Conservation (phyloP, 2,888 invertebrate species). For the Leptinotarsa juncta region DNA sequence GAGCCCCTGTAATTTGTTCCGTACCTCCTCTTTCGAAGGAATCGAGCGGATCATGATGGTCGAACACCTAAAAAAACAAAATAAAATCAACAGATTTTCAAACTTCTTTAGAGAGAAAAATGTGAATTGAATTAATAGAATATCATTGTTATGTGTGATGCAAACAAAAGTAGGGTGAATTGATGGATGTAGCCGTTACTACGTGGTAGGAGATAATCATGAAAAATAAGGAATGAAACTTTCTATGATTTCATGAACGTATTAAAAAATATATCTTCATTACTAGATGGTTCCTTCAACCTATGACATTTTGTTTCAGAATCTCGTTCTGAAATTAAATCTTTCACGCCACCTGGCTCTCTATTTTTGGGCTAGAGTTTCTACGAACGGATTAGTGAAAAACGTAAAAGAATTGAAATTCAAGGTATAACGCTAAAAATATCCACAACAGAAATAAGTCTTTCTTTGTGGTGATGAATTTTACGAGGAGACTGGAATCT, state of each 20-base stretch:
- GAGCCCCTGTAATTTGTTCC: too few relatives aligned
- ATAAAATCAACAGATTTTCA: too few relatives aligned
- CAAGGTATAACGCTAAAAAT: conserved; percentile 22
- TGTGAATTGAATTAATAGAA: too few relatives aligned
- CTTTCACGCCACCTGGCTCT: conserved; percentile 25
- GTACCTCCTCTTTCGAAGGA: too few relatives aligned
- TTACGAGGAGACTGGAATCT: conserved; percentile 21
- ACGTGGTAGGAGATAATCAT: too few relatives aligned
- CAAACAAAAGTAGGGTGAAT: too few relatives aligned
- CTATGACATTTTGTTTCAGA: background rate
- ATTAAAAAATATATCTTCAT: background rate
- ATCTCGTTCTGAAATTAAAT: background rate
- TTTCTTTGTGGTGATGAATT: conserved; percentile 28
- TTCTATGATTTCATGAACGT: background rate
- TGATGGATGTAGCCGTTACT: too few relatives aligned
- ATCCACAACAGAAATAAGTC: conserved; percentile 21
- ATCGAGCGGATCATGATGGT: too few relatives aligned
- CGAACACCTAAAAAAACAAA: too few relatives aligned
- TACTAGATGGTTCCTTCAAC: background rate
- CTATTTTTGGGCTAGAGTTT: conserved; percentile 23
- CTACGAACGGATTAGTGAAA: conserved; percentile 9
- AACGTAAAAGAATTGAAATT: conserved; percentile 17
- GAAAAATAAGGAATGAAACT: too few relatives aligned
- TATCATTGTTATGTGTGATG: too few relatives aligned
- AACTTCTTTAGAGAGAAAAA: too few relatives aligned